phyloP scores from a whole-genome alignment of 64 coral and sea anemone genomes.

The Actinia tenebrosa region DNA sequence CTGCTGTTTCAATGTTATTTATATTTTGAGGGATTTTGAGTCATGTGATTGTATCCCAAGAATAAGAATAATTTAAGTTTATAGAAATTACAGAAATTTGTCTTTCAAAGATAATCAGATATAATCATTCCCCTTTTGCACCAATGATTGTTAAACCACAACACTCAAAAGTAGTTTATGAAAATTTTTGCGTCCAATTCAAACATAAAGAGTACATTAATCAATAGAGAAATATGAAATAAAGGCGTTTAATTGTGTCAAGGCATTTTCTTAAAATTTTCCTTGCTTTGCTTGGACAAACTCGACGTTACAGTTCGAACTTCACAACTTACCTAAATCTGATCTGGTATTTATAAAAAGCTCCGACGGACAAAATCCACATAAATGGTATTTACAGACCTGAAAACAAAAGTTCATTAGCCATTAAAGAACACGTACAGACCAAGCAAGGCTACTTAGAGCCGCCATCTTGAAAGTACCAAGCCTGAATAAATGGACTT shows the following conservation, averaged over 20 bases:
- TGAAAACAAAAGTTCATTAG: neutral
- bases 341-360: slow-evolving; percentile 98
- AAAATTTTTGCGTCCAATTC: neutral
- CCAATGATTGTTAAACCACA: neutral
- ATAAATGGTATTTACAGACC: slow-evolving; percentile 94
- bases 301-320: neutral
- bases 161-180: neutral
- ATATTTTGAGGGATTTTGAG: no score
- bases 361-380: slow-evolving; percentile 95
- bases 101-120: no score
- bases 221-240: neutral
- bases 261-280: neutral
- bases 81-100: no score
- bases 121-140: no score
- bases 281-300: no score
- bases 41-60: no score
- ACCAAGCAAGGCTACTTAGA: neutral
- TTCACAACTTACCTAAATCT: slow-evolving; percentile 78
- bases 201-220: neutral
- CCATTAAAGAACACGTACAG: neutral
- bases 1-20: no score
- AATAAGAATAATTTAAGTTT: no score
- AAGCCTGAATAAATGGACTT: neutral
- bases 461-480: slow-evolving; percentile 1
- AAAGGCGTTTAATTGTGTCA: neutral